A percentile compares a stretch with the other conserved stretches of the same genome.
Evolutionary conservation across 2,888 invertebrate species (phyloP).

Genomic region (Limnephilus marmoratus): DNA sequence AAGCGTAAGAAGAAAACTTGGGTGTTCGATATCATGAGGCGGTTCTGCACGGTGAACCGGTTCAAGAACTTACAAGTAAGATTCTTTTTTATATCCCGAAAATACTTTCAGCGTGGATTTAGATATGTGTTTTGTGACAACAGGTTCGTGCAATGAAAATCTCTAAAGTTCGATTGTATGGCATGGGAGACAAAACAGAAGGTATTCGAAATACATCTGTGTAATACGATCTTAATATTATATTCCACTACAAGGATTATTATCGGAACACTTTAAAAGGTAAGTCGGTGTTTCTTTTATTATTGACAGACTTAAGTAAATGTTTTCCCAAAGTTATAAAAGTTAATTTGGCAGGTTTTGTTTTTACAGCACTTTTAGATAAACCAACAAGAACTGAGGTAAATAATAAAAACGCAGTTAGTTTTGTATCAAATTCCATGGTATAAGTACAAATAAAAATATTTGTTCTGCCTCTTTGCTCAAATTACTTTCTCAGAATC

Average conservation of each 20-base stretch:
- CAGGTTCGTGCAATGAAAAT: too few relatives aligned
- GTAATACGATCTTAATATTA: too few relatives aligned
- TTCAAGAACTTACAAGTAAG: constrained; percentile 75
- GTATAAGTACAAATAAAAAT: neutral
- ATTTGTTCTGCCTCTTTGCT: neutral
- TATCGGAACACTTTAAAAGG: too few relatives aligned
- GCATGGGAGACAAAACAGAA: too few relatives aligned
- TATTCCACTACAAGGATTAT: too few relatives aligned
- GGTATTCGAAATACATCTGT: too few relatives aligned
- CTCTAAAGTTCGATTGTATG: too few relatives aligned
- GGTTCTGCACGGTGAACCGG: constrained; percentile 73
- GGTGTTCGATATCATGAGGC: constrained; percentile 22
- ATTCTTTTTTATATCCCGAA: neutral
- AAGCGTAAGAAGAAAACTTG: constrained; percentile 25
- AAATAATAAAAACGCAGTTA: neutral
- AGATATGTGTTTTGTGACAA: neutral
- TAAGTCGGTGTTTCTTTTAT: too few relatives aligned
- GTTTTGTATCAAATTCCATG: neutral
- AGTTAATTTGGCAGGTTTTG: too few relatives aligned
- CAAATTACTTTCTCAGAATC: neutral
- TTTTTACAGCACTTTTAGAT: too few relatives aligned
- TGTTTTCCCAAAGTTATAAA: too few relatives aligned
- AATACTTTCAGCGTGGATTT: neutral
- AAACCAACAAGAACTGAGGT: neutral
- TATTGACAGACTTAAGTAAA: too few relatives aligned